phyloP scores from a whole-genome alignment of 2,113 vertebrate genomes.

The Epinephelus lanceolatus region DNA sequence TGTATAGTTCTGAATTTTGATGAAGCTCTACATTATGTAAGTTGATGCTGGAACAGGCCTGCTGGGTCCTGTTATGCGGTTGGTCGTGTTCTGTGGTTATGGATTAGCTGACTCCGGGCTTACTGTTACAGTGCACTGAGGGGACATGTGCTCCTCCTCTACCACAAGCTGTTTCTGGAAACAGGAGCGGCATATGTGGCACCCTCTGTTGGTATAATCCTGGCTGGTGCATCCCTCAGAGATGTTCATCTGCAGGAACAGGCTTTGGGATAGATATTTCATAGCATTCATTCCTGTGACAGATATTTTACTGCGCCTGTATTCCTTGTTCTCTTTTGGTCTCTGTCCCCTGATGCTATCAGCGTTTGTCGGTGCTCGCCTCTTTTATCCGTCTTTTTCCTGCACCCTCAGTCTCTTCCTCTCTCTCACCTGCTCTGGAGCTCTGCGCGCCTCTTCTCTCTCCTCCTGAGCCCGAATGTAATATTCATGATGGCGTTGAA shows the following conservation, averaged over 20 bases:
- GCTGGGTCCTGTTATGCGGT: constrained; percentile 25
- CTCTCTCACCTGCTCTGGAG: constrained; percentile 14
- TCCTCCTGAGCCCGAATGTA: constrained; percentile 47
- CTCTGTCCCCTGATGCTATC: constrained; percentile 32
- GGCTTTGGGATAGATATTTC: constrained; percentile 26
- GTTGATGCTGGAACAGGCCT: constrained; percentile 15
- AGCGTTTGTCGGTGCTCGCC: background rate
- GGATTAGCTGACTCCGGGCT: constrained; percentile 59
- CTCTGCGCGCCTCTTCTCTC: background rate
- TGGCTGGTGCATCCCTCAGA: constrained; percentile 41
- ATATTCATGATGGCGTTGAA: constrained; percentile 64
- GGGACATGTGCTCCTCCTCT: constrained; percentile 51
- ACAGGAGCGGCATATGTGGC: constrained; percentile 49
- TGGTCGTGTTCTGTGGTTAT: constrained; percentile 38
- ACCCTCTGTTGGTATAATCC: constrained; percentile 63
- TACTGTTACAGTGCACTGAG: constrained; percentile 42
- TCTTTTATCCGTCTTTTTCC: constrained; percentile 13
- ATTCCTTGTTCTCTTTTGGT: constrained; percentile 23
- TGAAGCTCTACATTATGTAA: constrained; percentile 57
- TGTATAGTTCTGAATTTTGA: constrained; percentile 8
- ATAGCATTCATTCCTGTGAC: constrained; percentile 23
- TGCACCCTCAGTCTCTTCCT: constrained; percentile 3
- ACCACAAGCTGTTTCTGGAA: constrained; percentile 59
- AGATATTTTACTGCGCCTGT: constrained; percentile 17
- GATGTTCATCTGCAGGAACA: constrained; percentile 39